Evolutionary conservation across 2,888 invertebrate species (phyloP).

Genomic region (Epinotia ramella): DNA sequence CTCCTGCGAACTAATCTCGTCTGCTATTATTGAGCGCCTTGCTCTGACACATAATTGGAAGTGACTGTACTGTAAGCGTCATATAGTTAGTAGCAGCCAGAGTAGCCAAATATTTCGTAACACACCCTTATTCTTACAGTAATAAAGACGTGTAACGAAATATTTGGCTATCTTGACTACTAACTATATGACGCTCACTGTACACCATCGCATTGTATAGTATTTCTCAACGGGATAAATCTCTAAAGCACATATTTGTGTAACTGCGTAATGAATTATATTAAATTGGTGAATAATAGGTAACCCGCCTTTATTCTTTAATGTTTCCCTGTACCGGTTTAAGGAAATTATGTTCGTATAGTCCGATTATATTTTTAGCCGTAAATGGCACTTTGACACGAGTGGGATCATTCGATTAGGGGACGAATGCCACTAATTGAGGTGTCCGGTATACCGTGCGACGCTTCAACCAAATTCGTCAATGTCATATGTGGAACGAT

Average conservation of each 20-base stretch:
- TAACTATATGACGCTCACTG: too few relatives aligned
- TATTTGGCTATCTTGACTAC: too few relatives aligned
- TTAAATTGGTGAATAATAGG: background rate
- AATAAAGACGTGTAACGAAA: too few relatives aligned
- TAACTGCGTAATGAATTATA: slow-evolving; percentile 9
- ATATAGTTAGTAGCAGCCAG: too few relatives aligned
- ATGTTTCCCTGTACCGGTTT: slow-evolving; percentile 17
- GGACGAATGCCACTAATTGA: slow-evolving; percentile 34
- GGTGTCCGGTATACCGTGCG: slow-evolving; percentile 40
- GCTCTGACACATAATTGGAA: too few relatives aligned
- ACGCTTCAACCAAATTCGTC: slow-evolving; percentile 23
- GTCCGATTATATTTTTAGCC: slow-evolving; percentile 15
- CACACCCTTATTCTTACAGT: too few relatives aligned
- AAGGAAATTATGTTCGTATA: slow-evolving; percentile 11
- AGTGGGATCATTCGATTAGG: slow-evolving; percentile 39
- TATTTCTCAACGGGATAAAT: background rate
- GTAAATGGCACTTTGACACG: slow-evolving; percentile 23
- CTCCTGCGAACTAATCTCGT: too few relatives aligned
- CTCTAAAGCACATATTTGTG: background rate
- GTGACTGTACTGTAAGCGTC: too few relatives aligned
- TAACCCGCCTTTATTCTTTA: background rate
- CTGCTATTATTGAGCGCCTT: too few relatives aligned
- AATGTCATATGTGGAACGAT: slow-evolving; percentile 6
- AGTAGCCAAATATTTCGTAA: too few relatives aligned
- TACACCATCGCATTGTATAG: background rate